phyloP scores from a whole-genome alignment of 2,797 vertebrate genomes.

The Lindbergichthys nudifrons region DNA sequence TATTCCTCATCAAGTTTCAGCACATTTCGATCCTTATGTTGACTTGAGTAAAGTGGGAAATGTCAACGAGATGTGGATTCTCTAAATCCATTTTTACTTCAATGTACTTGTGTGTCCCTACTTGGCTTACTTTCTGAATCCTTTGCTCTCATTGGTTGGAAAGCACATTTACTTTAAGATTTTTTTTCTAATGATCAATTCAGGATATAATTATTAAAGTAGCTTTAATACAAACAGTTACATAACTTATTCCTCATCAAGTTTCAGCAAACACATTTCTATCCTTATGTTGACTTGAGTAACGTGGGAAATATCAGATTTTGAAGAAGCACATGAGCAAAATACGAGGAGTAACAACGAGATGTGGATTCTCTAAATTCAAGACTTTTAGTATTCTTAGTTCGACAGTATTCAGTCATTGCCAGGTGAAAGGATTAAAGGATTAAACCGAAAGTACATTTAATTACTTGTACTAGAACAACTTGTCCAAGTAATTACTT shows the following conservation, averaged over 20 bases:
- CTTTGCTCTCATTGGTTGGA: too few relatives aligned
- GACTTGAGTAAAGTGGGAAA: neutral
- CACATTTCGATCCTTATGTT: neutral
- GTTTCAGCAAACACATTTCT: neutral
- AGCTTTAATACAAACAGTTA: neutral
- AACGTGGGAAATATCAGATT: neutral
- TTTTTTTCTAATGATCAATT: too few relatives aligned
- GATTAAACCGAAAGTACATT: too few relatives aligned
- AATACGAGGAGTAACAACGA: neutral
- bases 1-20: neutral
- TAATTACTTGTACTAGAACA: neutral
- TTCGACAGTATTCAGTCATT: neutral
- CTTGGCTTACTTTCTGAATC: too few relatives aligned
- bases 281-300: neutral
- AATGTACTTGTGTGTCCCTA: too few relatives aligned
- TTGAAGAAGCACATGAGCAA: neutral
- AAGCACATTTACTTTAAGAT: too few relatives aligned
- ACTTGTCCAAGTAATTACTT: neutral
- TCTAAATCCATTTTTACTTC: too few relatives aligned
- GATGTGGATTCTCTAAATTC: too few relatives aligned
- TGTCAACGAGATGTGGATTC: too few relatives aligned
- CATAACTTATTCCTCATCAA: neutral
- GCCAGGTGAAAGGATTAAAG: neutral
- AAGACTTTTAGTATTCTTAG: neutral
- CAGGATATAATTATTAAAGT: neutral